These are phyloP conservation scores for Acanthochromis polyacanthus DNA, from an alignment of 2,113 vertebrate genomes.

Conservation along the genomic window DNA sequence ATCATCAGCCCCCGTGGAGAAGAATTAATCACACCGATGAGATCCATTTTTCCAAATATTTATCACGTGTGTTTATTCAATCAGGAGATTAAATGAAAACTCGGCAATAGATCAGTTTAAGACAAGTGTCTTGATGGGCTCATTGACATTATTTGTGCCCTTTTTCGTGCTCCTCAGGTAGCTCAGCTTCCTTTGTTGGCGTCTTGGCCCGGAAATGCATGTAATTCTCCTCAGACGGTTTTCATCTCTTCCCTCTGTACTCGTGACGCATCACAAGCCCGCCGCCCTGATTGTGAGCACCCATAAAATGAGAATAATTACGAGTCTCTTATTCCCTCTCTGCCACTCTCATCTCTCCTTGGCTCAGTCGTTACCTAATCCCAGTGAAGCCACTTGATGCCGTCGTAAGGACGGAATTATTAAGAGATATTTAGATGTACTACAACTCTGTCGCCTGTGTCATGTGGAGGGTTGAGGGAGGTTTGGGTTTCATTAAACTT, in stretches of 20 bases:
- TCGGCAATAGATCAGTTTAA: neutral
- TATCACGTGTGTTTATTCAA: conserved; percentile 36
- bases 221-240: conserved; percentile 35
- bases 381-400: conserved; percentile 36
- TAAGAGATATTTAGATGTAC: conserved; percentile 36
- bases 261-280: conserved; percentile 31
- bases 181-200: conserved; percentile 27
- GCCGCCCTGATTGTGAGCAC: conserved; percentile 35
- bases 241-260: conserved; percentile 16
- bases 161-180: conserved; percentile 5
- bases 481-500: conserved; percentile 36
- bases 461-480: neutral
- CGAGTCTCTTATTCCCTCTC: conserved; percentile 43
- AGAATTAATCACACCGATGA: conserved; percentile 54
- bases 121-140: conserved; percentile 2
- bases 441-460: conserved; percentile 4
- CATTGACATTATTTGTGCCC: conserved; percentile 21
- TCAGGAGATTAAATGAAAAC: conserved; percentile 16
- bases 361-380: conserved; percentile 53
- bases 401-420: conserved; percentile 39
- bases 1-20: conserved; percentile 50
- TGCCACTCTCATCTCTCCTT: conserved; percentile 27
- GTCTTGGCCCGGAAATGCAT: conserved; percentile 16
- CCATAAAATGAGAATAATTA: conserved; percentile 67
- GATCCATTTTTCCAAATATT: conserved; percentile 46